Evolutionary conservation across 2,113 vertebrate genomes (phyloP).

Genomic region (Ceyx margarethae): DNA sequence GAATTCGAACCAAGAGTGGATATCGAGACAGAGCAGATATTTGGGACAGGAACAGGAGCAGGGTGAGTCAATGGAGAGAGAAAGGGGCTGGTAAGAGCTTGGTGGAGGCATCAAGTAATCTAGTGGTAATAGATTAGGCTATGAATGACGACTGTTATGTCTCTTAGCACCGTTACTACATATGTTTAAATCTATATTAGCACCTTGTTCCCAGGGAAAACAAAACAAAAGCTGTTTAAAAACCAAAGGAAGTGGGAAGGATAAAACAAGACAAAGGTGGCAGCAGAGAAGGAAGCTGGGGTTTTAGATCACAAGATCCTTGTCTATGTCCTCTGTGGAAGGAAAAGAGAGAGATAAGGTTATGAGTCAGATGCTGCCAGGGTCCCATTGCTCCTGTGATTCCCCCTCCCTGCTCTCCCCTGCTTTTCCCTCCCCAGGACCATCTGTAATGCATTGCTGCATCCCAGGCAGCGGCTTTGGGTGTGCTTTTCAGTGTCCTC

Average conservation of each 20-base stretch:
- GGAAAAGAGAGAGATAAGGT: slow-evolving; percentile 56
- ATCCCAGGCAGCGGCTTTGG: rapidly evolving
- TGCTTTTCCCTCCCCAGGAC: neutral
- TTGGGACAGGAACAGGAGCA: slow-evolving; percentile 33
- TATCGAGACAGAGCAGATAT: neutral
- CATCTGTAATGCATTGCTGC: neutral
- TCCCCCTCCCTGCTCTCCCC: neutral
- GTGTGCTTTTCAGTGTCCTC: neutral
- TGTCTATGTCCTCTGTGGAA: slow-evolving; percentile 95
- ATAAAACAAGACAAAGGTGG: slow-evolving; percentile 61
- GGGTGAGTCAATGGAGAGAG: neutral
- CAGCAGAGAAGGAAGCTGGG: slow-evolving; percentile 30
- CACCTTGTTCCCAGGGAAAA: slow-evolving; percentile 83
- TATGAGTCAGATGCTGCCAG: neutral
- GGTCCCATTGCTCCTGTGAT: neutral
- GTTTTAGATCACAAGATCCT: slow-evolving; percentile 91
- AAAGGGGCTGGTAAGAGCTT: neutral
- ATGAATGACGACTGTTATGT: slow-evolving; percentile 70
- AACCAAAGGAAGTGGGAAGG: slow-evolving; percentile 62
- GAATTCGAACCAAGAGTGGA: slow-evolving; percentile 1
- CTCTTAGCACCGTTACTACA: slow-evolving; percentile 91
- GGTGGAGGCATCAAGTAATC: slow-evolving; percentile 43
- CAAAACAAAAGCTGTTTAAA: slow-evolving; percentile 72
- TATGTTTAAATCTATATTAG: slow-evolving; percentile 86
- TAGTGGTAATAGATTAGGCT: slow-evolving; percentile 82